Base-by-base conservation (phyloP, 2,113 vertebrate species). In the Nicator chloris region DNA sequence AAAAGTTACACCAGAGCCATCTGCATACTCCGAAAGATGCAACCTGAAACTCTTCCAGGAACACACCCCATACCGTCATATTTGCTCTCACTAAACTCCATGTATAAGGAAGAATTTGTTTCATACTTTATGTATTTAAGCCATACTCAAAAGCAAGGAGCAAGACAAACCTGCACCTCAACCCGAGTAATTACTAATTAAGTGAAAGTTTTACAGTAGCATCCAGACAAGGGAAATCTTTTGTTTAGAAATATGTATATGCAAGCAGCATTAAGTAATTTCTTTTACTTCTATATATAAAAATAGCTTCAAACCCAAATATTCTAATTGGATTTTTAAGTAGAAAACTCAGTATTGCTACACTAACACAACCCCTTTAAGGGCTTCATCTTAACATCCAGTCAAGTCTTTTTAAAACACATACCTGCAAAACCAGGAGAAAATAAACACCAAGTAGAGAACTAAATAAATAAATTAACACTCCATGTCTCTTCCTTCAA, bases 131-230 rank as follows among this genome's bases (percentile, higher is more conserved):
- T 5, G 6, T 42, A 51, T 49, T 91, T 59, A 57, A 96, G 59
- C 11, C 63, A 78, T 17, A 11, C 71, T 90, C 76, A 92, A 54
- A 77, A 93, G 60, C 9, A 13, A 86, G 54, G 51, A 94, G 72
- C 88, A 93, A 86, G 82, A 96, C 44, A 90, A 95, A 95, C 90
- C 86, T 95, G 93, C 64, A 72, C 45, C 51, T 90, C 87, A 80
- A 82, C 76, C 17, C 51, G 22, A 64, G 40, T 33, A 88, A 95
- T 60, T 71, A 44, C 85, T 90, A 84, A 90, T 84, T 72, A 88
- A 77, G 59, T 51, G 15, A 44, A 93, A 97, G 71, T 83, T 69
- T 31, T 71, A 63, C 4, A 78, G 51, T 16, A 68, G 39, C 49
- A 77, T 10, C 33, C 45, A 66, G 45, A 80, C 56, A 47, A 69